Base-by-base conservation (phyloP, 1,140 invertebrate species). In the Manduca sexta region DNA sequence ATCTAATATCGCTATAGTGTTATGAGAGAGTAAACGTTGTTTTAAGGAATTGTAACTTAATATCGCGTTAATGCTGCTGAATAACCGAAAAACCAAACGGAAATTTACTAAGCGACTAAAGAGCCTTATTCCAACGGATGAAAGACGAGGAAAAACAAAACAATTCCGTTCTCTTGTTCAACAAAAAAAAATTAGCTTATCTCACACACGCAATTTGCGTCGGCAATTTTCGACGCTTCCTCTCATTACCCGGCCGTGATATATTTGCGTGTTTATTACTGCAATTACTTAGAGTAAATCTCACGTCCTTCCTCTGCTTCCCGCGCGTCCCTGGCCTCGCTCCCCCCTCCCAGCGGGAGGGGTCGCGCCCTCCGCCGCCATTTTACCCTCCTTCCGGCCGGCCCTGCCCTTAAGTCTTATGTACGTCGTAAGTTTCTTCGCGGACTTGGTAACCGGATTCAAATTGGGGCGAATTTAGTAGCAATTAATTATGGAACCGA, bases 261-360 rank as follows among this genome's bases (percentile, higher is more conserved):
- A 84, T 85, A 85, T 85, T 82, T 83, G 77, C 83, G 74, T 84
- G 80, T 86, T 86, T 87, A 87, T 86, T 86, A 87, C 82, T 77
- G 86, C 86, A 87, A 87, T 87, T 87, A 87, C 86, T 87, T 87
- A 87, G 78, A 86, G 81, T 87, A 87, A 87, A 86, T 86, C 86
- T 86, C 80, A 79, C 81, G 75, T 86, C 82, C 86, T 86, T 86
- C 81, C 84, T 83, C 69, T 64, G 52, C 62, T 58, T 58, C 38
- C 62, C 53, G 54, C 56, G 18, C 13, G n/a, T n/a, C n/a, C n/a
- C n/a, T n/a, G n/a, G n/a, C n/a, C n/a, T 18, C 35, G 11, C 34
- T n/a, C 37, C 53, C 50, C 53, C 50, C 60, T 52, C 52, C 49
- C 21, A 57, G 59, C 64, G 56, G 64, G 67, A 67, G 76, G 78